A percentile compares a stretch with the other conserved stretches of the same genome.
Conservation (phyloP, 2,113 vertebrate genomes). For the Trochalopteron elliotii region DNA sequence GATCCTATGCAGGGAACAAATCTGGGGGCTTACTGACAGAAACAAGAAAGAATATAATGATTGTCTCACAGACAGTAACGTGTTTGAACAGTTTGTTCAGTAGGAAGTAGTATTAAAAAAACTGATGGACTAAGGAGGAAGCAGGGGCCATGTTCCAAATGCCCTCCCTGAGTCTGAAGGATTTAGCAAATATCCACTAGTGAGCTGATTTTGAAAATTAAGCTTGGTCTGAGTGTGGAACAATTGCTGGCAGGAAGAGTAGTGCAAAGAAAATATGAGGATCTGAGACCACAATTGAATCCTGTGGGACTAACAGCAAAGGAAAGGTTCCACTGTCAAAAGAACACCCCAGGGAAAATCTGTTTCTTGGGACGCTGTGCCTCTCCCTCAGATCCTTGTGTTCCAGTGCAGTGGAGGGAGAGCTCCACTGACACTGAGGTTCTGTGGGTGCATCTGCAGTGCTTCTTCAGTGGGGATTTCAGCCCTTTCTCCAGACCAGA, state of each 20-base stretch:
- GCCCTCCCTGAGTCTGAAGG: neutral
- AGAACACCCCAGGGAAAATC: neutral
- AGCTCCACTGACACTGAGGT: neutral
- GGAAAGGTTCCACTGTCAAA: neutral
- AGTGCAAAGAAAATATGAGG: neutral
- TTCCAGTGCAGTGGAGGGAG: neutral
- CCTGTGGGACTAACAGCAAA: neutral
- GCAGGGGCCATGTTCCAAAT: neutral
- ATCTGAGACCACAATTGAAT: neutral
- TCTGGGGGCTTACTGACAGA: neutral
- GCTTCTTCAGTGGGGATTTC: neutral
- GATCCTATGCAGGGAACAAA: neutral
- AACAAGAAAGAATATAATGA: neutral
- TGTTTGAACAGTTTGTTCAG: neutral
- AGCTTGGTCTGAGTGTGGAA: neutral
- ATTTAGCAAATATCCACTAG: neutral
- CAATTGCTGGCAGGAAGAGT: neutral
- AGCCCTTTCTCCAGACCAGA: neutral
- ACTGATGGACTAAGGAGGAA: neutral
- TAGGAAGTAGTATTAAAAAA: neutral
- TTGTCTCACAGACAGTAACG: neutral
- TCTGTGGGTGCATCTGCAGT: neutral
- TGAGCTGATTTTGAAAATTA: neutral
- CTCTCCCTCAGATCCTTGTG: fast-evolving
- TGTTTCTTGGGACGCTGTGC: neutral